Percentiles rank a stretch among this genome's conserved stretches.
Evolutionary conservation across 2,888 invertebrate species (phyloP).

Genomic region (Osedax fenrisi): DNA sequence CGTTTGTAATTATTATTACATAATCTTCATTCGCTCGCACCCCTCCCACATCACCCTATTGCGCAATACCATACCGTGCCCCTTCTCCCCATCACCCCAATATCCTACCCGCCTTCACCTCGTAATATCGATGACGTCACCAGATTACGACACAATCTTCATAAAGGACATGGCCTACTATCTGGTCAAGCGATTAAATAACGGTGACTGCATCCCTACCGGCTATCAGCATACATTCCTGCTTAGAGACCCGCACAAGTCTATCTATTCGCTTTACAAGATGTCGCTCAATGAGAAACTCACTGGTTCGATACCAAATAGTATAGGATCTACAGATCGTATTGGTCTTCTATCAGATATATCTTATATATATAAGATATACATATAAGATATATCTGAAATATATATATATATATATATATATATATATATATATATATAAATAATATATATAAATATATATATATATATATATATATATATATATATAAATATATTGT

Average conservation of each 20-base stretch:
- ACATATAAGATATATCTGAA: no score
- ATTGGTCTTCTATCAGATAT: neutral
- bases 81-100: no score
- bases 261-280: constrained; percentile 39
- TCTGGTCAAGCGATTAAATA: constrained; percentile 34
- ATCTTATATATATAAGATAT: no score
- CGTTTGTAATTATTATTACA: no score
- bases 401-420: neutral
- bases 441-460: no score
- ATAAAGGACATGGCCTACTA: constrained; percentile 42
- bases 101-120: no score
- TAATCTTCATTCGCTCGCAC: no score
- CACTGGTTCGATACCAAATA: constrained; percentile 36
- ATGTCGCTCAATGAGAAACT: constrained; percentile 38
- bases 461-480: no score
- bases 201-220: constrained; percentile 34
- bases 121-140: no score
- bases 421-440: neutral
- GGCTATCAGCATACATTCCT: constrained; percentile 39
- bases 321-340: neutral
- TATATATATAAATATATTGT: no score
- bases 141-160: constrained; percentile 36
- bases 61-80: no score
- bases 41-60: no score
- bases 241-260: constrained; percentile 38